A percentile compares a stretch with the other conserved stretches of the same genome.
Conservation (phyloP, 1,140 invertebrate genomes). For the Zaprionus ornatus region DNA sequence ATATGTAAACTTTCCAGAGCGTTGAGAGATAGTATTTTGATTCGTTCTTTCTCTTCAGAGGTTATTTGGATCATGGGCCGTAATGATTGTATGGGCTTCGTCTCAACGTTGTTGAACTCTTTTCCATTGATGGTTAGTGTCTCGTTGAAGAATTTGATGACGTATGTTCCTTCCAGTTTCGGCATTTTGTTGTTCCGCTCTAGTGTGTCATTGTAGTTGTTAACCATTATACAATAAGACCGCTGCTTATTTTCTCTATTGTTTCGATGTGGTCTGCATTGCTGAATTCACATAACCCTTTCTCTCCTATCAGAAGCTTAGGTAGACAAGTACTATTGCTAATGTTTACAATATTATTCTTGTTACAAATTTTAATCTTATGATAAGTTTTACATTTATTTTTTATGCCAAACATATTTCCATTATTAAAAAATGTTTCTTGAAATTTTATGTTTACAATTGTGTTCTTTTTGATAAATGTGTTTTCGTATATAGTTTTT, state of each 20-base stretch:
- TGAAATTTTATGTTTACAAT: too few species aligned
- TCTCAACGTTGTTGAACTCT: neutral
- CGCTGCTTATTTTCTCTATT: neutral
- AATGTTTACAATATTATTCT: neutral
- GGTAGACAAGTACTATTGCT: too few species aligned
- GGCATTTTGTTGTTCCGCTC: neutral
- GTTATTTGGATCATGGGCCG: neutral
- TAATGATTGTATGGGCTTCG: neutral
- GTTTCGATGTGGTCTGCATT: constrained; percentile 16
- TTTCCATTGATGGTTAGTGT: neutral
- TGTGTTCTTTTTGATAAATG: too few species aligned
- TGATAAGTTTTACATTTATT: too few species aligned
- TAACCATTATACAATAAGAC: neutral
- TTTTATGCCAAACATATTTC: too few species aligned
- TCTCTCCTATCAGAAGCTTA: constrained; percentile 7
- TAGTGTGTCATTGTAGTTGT: neutral
- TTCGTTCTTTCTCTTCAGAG: neutral
- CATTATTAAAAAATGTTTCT: too few species aligned
- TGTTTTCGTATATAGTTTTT: too few species aligned
- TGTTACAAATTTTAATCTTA: too few species aligned
- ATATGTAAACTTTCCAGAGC: neutral
- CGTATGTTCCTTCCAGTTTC: too few species aligned
- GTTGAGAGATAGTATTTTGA: neutral
- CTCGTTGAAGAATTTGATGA: neutral
- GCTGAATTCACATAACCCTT: constrained; percentile 6